Evolutionary conservation across 37 sponge, comb jelly and placozoan species (phyloP), one percentile per base, ranked within the genome.

Genomic region (Lycopodina hypogea): DNA sequence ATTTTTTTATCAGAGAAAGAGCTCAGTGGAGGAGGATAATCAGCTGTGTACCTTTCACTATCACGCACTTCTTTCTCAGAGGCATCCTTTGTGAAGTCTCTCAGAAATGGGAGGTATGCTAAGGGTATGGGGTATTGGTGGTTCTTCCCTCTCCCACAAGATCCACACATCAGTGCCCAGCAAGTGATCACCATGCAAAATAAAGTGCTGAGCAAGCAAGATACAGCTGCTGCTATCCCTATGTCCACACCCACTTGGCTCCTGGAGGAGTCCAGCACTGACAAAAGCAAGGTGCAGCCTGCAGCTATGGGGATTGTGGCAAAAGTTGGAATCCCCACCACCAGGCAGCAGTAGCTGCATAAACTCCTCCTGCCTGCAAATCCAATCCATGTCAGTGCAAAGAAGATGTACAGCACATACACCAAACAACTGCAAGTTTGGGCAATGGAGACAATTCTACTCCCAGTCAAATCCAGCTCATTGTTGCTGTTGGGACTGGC

Each of bases 41-140:
- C 68, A 7, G 3, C 37, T 14, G 70, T 70, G 22, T 70, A 41
- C n/a, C 42, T 6, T 1, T 42, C 26, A 70, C 3, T 21, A 21
- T 70, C 70, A 22, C 36, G n/a, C 21, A 40, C 41, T 24, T 41
- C 42, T 4, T 12, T 41, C 26, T 59, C 28, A 59, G 60, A 6
- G 4, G 4, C 3, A 28, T 33, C 35, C 8, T 65, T 32, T 34
- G 2, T 7, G 35, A 65, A 65, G 12, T 32, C 56, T 28, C 19
- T 19, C 56, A 73, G 74, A 35, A 73, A 12, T 51, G 74, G 74
- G 48, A 73, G 34, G 35, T 73, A 73, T 22, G 74, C 74, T 6
- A 73, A 51, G 3, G 74, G 74, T 6, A 42, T 30, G 12, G 74
- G 74, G 18, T 55, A 73, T 22, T 33, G 55, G 29, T 39, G 42